phyloP scores from a whole-genome alignment of 2,113 vertebrate genomes.

The Hippocampus comes region DNA sequence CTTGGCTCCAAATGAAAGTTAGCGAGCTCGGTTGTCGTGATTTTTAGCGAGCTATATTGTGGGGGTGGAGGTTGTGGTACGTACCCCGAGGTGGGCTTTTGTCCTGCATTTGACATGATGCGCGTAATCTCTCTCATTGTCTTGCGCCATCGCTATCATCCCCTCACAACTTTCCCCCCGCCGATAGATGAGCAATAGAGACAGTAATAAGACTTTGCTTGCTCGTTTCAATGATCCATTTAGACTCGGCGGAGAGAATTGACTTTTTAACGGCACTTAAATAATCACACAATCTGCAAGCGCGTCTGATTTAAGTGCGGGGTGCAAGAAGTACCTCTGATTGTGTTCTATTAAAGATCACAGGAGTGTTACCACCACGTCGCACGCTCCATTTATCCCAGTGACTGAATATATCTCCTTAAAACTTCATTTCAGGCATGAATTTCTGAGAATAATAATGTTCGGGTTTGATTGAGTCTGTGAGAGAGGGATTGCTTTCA shows the following conservation, averaged over 20 bases:
- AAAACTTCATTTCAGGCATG: background rate
- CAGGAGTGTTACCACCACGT: background rate
- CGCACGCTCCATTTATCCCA: constrained; percentile 3
- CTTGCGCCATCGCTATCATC: constrained; percentile 5
- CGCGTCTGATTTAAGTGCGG: constrained; percentile 45
- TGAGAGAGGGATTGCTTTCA: background rate
- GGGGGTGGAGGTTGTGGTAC: constrained; percentile 1
- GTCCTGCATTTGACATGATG: constrained; percentile 24
- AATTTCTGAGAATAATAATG: background rate
- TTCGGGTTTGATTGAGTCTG: background rate
- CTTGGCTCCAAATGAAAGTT: constrained; percentile 9
- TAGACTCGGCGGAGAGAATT: constrained; percentile 48
- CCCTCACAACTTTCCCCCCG: constrained; percentile 9
- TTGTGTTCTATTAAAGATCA: constrained; percentile 48
- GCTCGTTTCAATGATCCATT: constrained; percentile 56
- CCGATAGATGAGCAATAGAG: constrained; percentile 52
- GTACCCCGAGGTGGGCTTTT: constrained; percentile 5
- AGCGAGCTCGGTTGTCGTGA: too few relatives aligned
- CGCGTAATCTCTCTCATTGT: constrained; percentile 11
- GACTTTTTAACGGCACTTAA: constrained; percentile 63
- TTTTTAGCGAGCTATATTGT: background rate
- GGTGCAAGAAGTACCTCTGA: constrained; percentile 49
- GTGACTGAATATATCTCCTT: background rate
- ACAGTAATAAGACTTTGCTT: constrained; percentile 58
- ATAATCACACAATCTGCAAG: constrained; percentile 57